Base-by-base conservation (phyloP, 1,140 invertebrate genomes). In the Drosophila kepulauana region DNA sequence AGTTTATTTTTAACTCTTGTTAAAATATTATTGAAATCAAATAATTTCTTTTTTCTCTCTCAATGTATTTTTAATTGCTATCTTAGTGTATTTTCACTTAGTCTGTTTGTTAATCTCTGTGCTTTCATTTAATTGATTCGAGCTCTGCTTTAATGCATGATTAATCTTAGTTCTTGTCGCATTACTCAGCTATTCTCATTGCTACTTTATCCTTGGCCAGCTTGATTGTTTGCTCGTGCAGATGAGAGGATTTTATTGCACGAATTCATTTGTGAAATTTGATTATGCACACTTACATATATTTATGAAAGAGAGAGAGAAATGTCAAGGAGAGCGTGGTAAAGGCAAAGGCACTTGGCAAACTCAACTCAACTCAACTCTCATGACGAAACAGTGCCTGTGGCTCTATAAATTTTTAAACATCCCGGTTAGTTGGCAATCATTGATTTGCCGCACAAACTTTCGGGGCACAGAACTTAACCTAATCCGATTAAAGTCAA, bases 261-360 rank as follows among this genome's bases (percentile, higher is more conserved):
- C 63, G 71, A 61, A 78, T 77, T 72, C 68, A 72, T 58, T 72
- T 76, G 74, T 72, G 68, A 76, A 65, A 79, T 75, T 75, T 66
- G 73, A 71, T 71, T 79, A 79, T 75, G 59, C 72, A 78, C 66
- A 75, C 43, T 75, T 63, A 49, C 54, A 56, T 74, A 33, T 69
- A 49, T 63, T 65, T 67, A 28, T 65, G 58, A 46, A 54, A 41
- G 28, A 54, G 41, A 16, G 41, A 30, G 33, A 41, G 33, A 13
- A 28, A 25, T 25, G 20, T 25, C 20, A 25, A 25, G 20, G 20
- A 25, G 20, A 25, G 20, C 20, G 20, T 25, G 20, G 20, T 4
- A 25, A 25, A 25, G 20, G 20, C 20, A 25, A 25, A 25, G 20
- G 8, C 57, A 45, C 25, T 30, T 52, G 25, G 7, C 11, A n/a